A percentile compares a stretch with the other conserved stretches of the same genome.
These are phyloP conservation scores for Greenwoodochromis staneri DNA, from an alignment of 2,113 vertebrate species.

Conservation along the genomic window DNA sequence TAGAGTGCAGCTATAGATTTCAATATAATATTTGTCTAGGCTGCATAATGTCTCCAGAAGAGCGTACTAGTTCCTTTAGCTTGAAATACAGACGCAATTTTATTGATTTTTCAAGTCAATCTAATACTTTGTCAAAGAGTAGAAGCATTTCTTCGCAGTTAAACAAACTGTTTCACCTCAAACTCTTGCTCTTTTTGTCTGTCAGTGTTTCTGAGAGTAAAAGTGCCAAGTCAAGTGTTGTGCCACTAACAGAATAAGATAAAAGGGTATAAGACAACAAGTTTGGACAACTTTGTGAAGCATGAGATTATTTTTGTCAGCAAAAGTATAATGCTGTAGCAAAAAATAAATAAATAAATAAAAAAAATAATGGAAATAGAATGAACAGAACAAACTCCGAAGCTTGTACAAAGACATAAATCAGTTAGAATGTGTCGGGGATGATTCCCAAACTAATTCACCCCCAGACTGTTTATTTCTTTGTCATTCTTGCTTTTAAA, in stretches of 20 bases:
- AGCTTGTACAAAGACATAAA: not conserved
- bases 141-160: not conserved
- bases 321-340: not conserved
- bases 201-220: not conserved
- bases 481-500: slow-evolving; percentile 7
- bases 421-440: not conserved
- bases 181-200: not conserved
- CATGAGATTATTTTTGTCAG: slow-evolving; percentile 3
- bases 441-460: not conserved
- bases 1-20: not conserved
- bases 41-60: not conserved
- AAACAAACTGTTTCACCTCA: not conserved
- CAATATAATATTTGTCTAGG: not conserved
- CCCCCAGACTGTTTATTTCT: not conserved
- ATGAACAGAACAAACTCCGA: not conserved
- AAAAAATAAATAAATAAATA: not conserved
- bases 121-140: not conserved
- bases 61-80: not conserved
- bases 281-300: not conserved
- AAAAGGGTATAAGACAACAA: not conserved
- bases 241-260: not conserved
- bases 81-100: not conserved
- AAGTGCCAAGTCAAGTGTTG: not conserved
- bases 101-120: not conserved
- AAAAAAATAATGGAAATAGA: rapidly evolving